These are phyloP conservation scores for Melanostoma scalare DNA, from an alignment of 2,888 invertebrate genomes.

Conservation along the genomic window DNA sequence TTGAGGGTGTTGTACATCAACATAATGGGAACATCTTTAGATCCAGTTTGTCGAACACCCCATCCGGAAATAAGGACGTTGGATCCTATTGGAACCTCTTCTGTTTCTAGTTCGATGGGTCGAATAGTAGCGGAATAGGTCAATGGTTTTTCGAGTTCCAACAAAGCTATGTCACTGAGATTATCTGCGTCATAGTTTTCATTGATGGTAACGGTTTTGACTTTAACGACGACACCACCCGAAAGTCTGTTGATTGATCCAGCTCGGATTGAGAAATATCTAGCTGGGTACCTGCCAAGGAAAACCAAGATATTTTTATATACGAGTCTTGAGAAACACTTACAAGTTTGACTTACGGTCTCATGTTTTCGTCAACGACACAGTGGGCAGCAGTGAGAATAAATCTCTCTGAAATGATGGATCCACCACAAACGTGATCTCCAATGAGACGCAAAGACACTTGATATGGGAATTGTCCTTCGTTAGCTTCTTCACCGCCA, in stretches of 20 bases:
- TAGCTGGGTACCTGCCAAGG: slow-evolving; percentile 75
- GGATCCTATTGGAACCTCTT: slow-evolving; percentile 74
- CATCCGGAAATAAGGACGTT: slow-evolving; percentile 77
- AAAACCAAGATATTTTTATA: not conserved
- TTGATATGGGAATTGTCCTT: slow-evolving; percentile 80
- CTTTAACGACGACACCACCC: slow-evolving; percentile 76
- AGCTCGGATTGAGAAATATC: slow-evolving; percentile 76
- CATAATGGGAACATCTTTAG: slow-evolving; percentile 72
- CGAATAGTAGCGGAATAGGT: slow-evolving; percentile 74
- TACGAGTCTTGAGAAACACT: not conserved
- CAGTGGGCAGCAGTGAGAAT: slow-evolving; percentile 79
- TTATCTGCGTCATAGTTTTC: slow-evolving; percentile 73
- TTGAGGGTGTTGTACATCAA: slow-evolving; percentile 76
- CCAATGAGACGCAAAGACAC: slow-evolving; percentile 78
- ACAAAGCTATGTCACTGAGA: slow-evolving; percentile 77
- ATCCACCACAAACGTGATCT: slow-evolving; percentile 77
- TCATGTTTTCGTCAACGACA: slow-evolving; percentile 73
- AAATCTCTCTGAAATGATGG: slow-evolving; percentile 74
- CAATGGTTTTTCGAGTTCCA: slow-evolving; percentile 76
- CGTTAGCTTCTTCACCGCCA: slow-evolving; percentile 77
- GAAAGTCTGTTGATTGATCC: slow-evolving; percentile 79
- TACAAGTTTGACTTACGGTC: slow-evolving; percentile 31
- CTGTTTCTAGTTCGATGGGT: slow-evolving; percentile 75
- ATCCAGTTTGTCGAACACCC: slow-evolving; percentile 75
- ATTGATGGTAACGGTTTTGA: slow-evolving; percentile 77